Evolutionary conservation across 2,113 vertebrate species (phyloP).

Genomic region (Chaetura pelagica): DNA sequence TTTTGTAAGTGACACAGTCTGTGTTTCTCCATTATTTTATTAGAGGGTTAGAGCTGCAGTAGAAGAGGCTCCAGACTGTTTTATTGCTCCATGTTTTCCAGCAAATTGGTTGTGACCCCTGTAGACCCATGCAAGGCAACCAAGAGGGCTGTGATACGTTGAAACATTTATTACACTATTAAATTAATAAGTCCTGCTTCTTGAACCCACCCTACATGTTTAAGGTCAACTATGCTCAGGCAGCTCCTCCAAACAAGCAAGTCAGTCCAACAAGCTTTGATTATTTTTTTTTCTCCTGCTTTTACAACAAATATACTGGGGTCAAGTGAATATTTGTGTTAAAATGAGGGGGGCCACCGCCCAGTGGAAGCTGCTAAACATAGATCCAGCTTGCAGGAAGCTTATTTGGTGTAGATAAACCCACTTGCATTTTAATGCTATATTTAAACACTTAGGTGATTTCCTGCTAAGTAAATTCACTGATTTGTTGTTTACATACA

Average conservation of each 20-base stretch:
- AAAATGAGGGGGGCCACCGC: background rate
- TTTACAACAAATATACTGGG: constrained; percentile 2
- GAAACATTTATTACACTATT: constrained; percentile 48
- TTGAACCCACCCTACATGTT: background rate
- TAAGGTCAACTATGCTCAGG: constrained; percentile 7
- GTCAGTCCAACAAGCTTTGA: background rate
- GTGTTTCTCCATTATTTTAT: background rate
- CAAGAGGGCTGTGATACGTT: background rate
- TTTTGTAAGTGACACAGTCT: background rate
- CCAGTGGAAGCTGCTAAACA: background rate
- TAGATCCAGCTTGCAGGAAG: background rate
- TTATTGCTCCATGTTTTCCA: background rate
- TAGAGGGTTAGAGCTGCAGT: background rate
- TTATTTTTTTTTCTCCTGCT: constrained; percentile 9
- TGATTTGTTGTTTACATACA: background rate
- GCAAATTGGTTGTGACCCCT: background rate
- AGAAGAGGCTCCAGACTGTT: constrained; percentile 32
- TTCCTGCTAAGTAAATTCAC: background rate
- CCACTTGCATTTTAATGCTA: background rate
- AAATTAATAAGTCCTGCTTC: constrained; percentile 15
- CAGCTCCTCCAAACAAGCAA: constrained; percentile 45
- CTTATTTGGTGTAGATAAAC: background rate
- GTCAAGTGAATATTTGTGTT: background rate
- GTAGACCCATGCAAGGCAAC: background rate
- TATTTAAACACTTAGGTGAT: background rate